phyloP scores from a whole-genome alignment of 2,797 vertebrate genomes.

The Hippoglossus hippoglossus region DNA sequence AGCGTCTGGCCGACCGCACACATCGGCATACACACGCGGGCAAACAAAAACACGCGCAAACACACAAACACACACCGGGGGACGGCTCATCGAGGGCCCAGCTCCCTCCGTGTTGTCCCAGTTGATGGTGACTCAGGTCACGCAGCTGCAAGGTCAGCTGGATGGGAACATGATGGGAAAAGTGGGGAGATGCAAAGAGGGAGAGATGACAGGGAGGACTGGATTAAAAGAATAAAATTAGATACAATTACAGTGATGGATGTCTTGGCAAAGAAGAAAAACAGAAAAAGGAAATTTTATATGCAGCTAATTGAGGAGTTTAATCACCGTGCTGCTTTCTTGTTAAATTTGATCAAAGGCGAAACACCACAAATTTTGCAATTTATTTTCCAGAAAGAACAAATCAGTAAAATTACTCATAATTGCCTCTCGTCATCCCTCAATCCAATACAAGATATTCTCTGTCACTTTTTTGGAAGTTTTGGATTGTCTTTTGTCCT shows the following conservation, averaged over 20 bases:
- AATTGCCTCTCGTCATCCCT: not conserved
- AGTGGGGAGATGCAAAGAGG: constrained; percentile 7
- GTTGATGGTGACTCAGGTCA: constrained; percentile 74
- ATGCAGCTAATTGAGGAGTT: not conserved
- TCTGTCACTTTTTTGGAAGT: not conserved
- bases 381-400: not conserved
- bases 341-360: too few relatives aligned
- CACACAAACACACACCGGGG: constrained; percentile 56
- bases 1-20: constrained; percentile 33
- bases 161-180: constrained; percentile 17
- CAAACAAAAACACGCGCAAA: constrained; percentile 63
- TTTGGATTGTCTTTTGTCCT: not conserved
- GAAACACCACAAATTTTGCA: not conserved
- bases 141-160: constrained; percentile 69
- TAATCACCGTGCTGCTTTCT: not conserved
- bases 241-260: not conserved
- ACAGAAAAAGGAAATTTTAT: not conserved
- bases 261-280: not conserved
- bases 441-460: not conserved
- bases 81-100: constrained; percentile 40
- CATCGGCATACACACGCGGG: constrained; percentile 39
- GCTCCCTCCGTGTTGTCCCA: constrained; percentile 67
- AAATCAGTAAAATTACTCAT: not conserved
- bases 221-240: not conserved
- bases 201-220: constrained; percentile 8